Evolutionary conservation across 2,797 vertebrate species (phyloP), one percentile per base, ranked within the genome.

Genomic region (Leptoclinus maculatus): DNA sequence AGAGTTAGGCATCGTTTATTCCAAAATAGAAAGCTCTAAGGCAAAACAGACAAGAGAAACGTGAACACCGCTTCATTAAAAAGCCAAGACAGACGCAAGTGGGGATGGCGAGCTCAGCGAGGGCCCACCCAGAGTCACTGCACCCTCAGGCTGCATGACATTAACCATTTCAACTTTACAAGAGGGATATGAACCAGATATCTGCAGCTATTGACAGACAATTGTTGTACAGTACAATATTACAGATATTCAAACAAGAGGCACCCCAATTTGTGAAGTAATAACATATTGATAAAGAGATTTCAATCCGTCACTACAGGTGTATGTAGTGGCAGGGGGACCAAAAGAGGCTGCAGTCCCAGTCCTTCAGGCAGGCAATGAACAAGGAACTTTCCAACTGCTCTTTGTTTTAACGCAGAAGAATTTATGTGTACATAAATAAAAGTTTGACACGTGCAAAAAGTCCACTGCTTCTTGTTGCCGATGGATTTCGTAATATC

Each of bases 21-120:
- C 92, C 93, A 94, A 94, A 94, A 94, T 94, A 94, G 89, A 94
- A 93, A 93, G 92, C 92, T 94, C 91, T 94, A 93, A 94, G 93
- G 91, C 91, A 92, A 91, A 91, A 92, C 89, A 91, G 87, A 92
- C 80, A 32, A 87, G 79, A 87, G 54, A 84, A 85, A 86, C 81
- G 86, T 90, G 86, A 90, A 87, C 75, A 88, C 84, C 57, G 81
- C 71, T 79, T 92, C 76, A 83, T 85, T 85, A 87, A 87, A 92
- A 92, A 91, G 84, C 83, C 77, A 34, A 89, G 68, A 91, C 76
- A 82, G 84, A 84, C 11, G 51, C 71, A 57, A 78, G 79, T 78
- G 82, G 81, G 78, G 78, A 80, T 67, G 10, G 45, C 77, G 79
- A 85, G 72, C 64, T 77, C 78, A 54, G 54, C 62, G 10, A 66